Percentiles rank a stretch among this genome's conserved stretches.
Evolutionary conservation across 2,888 invertebrate species (phyloP).

Genomic region (Alviniconcha strummeri): DNA sequence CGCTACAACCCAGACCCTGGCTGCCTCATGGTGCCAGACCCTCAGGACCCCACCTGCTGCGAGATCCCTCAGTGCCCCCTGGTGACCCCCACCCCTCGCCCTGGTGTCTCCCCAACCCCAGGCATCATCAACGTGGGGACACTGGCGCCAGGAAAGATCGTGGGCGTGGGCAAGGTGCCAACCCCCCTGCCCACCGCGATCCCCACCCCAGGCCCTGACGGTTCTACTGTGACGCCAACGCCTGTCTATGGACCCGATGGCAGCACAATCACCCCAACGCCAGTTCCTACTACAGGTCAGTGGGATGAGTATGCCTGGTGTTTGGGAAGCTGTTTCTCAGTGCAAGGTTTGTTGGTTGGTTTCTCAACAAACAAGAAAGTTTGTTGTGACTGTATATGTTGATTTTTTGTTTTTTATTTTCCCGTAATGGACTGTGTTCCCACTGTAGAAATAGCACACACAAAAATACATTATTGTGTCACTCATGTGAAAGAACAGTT

Average conservation of each 20-base stretch:
- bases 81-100: slow-evolving; percentile 34
- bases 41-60: slow-evolving; percentile 53
- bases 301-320: neutral
- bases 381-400: no score
- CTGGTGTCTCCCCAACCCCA: slow-evolving; percentile 49
- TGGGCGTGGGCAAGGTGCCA: slow-evolving; percentile 32
- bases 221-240: slow-evolving; percentile 1
- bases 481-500: no score
- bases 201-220: neutral
- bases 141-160: slow-evolving; percentile 29
- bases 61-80: slow-evolving; percentile 49
- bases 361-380: no score
- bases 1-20: slow-evolving; percentile 44
- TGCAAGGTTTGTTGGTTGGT: no score
- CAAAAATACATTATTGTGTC: no score
- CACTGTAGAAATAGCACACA: no score
- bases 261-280: slow-evolving; percentile 23
- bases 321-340: neutral
- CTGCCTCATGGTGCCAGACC: slow-evolving; percentile 49
- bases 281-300: slow-evolving; percentile 14
- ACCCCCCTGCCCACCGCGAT: slow-evolving; percentile 17
- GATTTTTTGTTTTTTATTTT: no score
- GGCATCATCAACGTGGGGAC: slow-evolving; percentile 50
- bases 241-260: slow-evolving; percentile 20
- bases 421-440: no score